Percentiles rank a stretch among this genome's conserved stretches.
Conservation (phyloP, 37 sponge, comb jelly and placozoan species). For the Mnemiopsis leidyi region DNA sequence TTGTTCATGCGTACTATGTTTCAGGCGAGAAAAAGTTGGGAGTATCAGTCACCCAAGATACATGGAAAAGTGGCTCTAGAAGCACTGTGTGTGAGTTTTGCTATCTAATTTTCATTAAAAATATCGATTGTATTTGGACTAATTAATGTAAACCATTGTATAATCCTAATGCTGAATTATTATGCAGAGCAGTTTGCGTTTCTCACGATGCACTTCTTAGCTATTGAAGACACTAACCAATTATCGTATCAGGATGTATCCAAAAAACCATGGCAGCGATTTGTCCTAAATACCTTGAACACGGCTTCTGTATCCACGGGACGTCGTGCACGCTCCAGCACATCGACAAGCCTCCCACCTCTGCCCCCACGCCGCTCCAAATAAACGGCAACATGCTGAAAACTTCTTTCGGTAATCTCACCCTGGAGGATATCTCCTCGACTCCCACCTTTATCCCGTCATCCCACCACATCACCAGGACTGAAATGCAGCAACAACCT, state of each 20-base stretch:
- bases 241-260: background rate
- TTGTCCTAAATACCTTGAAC: slow-evolving; percentile 64
- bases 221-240: slow-evolving; percentile 25
- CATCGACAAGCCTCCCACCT: slow-evolving; percentile 64
- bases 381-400: slow-evolving; percentile 56
- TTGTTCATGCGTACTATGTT: no score
- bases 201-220: no score
- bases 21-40: slow-evolving; percentile 61
- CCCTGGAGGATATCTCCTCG: slow-evolving; percentile 23
- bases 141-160: no score
- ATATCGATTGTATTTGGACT: no score
- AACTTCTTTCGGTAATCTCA: slow-evolving; percentile 58
- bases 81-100: slow-evolving; percentile 16
- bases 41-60: slow-evolving; percentile 3
- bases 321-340: slow-evolving; percentile 6
- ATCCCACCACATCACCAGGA: background rate
- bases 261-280: slow-evolving; percentile 8
- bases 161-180: no score
- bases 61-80: slow-evolving; percentile 53
- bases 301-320: slow-evolving; percentile 66
- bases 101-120: background rate
- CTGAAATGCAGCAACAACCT: background rate
- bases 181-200: no score
- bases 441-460: slow-evolving; percentile 20
- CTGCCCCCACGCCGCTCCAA: slow-evolving; percentile 50